A percentile compares a stretch with the other conserved stretches of the same genome.
phyloP scores from a whole-genome alignment of 1,140 invertebrate genomes.

The Pemphigus obesinymphae region DNA sequence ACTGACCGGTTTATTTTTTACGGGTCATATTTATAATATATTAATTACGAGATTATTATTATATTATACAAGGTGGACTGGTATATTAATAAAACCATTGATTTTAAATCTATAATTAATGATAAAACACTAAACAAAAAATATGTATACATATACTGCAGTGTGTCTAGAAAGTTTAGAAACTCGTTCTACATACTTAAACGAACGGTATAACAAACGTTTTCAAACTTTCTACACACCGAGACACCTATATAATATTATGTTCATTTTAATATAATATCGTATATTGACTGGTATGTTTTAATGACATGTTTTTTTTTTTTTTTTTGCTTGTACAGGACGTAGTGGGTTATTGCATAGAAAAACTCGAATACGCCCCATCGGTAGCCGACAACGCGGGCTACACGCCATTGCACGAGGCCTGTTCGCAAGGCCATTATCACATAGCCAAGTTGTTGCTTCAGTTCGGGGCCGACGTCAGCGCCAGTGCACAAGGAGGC shows the following conservation, averaged over 20 bases:
- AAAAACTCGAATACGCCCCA: slow-evolving; percentile 73
- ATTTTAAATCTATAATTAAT: background rate
- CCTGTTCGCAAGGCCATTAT: slow-evolving; percentile 78
- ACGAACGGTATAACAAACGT: background rate
- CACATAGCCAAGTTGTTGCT: slow-evolving; percentile 78
- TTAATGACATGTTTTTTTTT: background rate
- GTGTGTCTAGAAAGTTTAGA: background rate
- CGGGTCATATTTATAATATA: background rate
- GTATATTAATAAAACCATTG: background rate
- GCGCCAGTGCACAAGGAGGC: slow-evolving; percentile 81
- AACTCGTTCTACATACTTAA: background rate
- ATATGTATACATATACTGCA: background rate
- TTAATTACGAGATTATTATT: background rate
- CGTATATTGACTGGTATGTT: background rate
- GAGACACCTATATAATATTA: background rate
- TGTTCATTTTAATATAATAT: too few relatives aligned
- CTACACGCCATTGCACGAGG: slow-evolving; percentile 88
- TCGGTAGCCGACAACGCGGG: slow-evolving; percentile 89
- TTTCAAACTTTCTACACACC: background rate
- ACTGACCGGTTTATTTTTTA: background rate
- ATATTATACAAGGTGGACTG: background rate
- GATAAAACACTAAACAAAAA: background rate
- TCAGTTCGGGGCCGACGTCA: slow-evolving; percentile 81
- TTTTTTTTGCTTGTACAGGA: slow-evolving; percentile 58
- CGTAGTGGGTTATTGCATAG: slow-evolving; percentile 82